These are phyloP conservation scores for Falco rusticolus DNA, from an alignment of 2,797 vertebrate genomes.

Conservation along the genomic window DNA sequence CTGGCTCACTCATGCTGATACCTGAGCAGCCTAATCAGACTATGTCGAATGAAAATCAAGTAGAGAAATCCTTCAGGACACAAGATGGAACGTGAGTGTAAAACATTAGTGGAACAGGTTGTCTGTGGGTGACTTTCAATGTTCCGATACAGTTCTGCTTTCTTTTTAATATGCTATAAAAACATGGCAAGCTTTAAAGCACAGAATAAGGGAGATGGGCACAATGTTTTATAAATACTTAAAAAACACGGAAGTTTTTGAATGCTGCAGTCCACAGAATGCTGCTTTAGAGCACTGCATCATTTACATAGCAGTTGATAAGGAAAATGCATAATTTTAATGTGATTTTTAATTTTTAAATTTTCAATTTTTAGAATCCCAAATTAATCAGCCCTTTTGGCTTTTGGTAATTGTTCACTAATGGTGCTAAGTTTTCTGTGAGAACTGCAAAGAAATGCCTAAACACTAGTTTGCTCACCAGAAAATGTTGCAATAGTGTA, in stretches of 20 bases:
- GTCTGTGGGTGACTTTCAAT: slow-evolving; percentile 38
- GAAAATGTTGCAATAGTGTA: slow-evolving; percentile 15
- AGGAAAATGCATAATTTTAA: background rate
- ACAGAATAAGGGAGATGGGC: background rate
- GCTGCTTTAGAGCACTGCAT: background rate
- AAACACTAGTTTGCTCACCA: background rate
- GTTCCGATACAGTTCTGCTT: background rate
- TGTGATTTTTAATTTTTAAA: background rate
- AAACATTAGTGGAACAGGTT: slow-evolving; percentile 33
- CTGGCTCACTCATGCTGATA: background rate
- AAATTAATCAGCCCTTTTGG: background rate
- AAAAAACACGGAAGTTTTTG: background rate
- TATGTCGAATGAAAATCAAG: background rate
- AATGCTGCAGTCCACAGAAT: background rate
- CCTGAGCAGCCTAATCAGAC: background rate
- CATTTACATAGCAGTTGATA: background rate
- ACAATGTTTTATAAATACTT: background rate
- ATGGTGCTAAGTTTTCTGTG: slow-evolving; percentile 6
- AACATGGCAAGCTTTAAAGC: background rate
- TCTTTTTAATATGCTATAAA: background rate
- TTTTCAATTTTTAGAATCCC: background rate
- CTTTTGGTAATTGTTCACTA: background rate
- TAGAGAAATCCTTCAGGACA: background rate
- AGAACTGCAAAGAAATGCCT: slow-evolving; percentile 20
- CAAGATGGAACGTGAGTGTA: background rate